phyloP scores from a whole-genome alignment of 2,797 vertebrate genomes.

The Acanthis flammea region DNA sequence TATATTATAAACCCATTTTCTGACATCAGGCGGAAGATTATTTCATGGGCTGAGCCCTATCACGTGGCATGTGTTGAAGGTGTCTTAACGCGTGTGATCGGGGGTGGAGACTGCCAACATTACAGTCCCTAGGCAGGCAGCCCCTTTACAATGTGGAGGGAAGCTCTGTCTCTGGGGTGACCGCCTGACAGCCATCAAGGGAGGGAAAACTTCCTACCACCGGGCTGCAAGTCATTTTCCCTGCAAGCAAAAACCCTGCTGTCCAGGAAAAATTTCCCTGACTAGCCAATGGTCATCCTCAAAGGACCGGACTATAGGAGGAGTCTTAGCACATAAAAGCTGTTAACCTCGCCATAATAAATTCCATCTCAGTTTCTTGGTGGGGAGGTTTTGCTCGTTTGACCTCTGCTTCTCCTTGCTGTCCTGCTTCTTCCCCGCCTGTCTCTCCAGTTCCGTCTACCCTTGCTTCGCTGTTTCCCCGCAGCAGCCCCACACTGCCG shows the following conservation, averaged over 20 bases:
- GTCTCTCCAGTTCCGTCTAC: not conserved
- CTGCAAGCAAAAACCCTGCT: not conserved
- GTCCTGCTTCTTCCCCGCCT: not conserved
- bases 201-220: not conserved
- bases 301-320: not conserved
- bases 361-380: not conserved
- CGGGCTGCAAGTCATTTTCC: not conserved
- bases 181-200: fast-evolving
- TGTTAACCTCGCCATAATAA: fast-evolving
- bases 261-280: not conserved
- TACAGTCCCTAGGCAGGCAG: not conserved
- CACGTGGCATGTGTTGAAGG: not conserved
- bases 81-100: fast-evolving
- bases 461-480: not conserved
- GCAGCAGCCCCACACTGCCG: not conserved
- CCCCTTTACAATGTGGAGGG: not conserved
- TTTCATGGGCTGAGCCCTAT: not conserved
- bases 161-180: not conserved
- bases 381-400: not conserved
- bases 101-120: not conserved
- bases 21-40: not conserved
- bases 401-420: not conserved
- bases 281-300: not conserved
- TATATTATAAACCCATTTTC: not conserved
- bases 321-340: not conserved